Percentiles rank a stretch among this genome's conserved stretches.
Evolutionary conservation across 1,140 invertebrate species (phyloP).

Genomic region (Aphidius ervi): DNA sequence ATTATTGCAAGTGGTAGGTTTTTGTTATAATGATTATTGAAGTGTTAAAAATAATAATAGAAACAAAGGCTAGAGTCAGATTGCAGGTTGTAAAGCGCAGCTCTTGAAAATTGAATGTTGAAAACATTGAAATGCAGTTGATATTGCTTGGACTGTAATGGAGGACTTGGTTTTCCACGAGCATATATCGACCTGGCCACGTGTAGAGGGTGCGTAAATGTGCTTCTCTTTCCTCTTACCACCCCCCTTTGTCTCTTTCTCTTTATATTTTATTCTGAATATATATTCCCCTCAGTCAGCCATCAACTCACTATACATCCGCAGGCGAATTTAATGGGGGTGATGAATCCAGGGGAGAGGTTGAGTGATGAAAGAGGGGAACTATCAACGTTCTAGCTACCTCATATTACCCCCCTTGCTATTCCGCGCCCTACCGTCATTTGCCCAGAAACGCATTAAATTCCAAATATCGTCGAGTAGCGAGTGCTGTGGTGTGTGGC

Average conservation of each 20-base stretch:
- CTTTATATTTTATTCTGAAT: background rate
- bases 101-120: too few species aligned
- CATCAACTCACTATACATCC: background rate
- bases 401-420: background rate
- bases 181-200: conserved; percentile 40
- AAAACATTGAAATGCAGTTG: conserved; percentile 4
- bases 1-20: too few species aligned
- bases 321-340: background rate
- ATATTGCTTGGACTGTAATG: conserved; percentile 19
- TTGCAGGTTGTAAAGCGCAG: too few species aligned
- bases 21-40: too few species aligned
- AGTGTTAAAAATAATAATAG: too few species aligned
- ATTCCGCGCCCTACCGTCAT: too few species aligned
- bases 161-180: conserved; percentile 28
- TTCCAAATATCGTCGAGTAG: conserved; percentile 4
- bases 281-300: background rate
- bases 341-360: conserved; percentile 14
- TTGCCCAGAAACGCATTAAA: conserved; percentile 20
- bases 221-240: conserved; percentile 26
- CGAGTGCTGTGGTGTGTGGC: too few species aligned
- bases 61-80: too few species aligned
- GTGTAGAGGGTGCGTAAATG: conserved; percentile 33
- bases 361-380: conserved; percentile 7
- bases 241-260: background rate
- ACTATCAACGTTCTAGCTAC: background rate